Evolutionary conservation across 2,888 invertebrate genomes (phyloP).

Genomic region (Drosophila prostipennis): DNA sequence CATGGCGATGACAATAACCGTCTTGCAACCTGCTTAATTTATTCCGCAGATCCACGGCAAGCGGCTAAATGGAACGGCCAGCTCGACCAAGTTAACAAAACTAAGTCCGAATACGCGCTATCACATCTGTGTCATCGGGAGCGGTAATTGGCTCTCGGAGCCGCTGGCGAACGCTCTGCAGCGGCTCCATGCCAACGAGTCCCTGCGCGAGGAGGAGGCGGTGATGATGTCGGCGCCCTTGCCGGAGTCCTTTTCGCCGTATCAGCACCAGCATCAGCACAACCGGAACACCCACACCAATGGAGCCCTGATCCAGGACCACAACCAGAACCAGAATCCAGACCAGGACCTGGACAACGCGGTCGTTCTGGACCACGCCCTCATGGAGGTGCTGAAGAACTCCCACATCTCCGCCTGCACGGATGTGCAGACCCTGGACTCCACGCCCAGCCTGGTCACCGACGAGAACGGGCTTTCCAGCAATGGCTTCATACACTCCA

Average conservation of each 20-base stretch:
- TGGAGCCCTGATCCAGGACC: conserved; percentile 19
- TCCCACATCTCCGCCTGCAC: conserved; percentile 91
- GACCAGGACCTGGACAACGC: conserved; percentile 85
- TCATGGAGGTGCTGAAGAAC: conserved; percentile 87
- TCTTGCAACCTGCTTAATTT: conserved; percentile 60
- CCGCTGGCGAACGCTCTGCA: conserved; percentile 81
- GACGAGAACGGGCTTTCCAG: conserved; percentile 86
- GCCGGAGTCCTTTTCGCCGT: conserved; percentile 64
- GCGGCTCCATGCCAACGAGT: conserved; percentile 81
- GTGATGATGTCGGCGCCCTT: conserved; percentile 36
- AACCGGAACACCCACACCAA: background rate
- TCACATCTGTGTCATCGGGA: conserved; percentile 94
- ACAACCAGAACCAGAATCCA: conserved; percentile 45
- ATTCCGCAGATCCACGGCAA: conserved; percentile 89
- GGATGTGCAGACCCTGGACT: conserved; percentile 90
- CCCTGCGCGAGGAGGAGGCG: conserved; percentile 63
- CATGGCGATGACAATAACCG: conserved; percentile 44
- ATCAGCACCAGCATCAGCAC: conserved; percentile 58
- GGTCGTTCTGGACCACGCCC: conserved; percentile 86
- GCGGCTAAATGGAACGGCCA: conserved; percentile 89
- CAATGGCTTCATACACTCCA: conserved; percentile 89
- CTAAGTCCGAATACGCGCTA: conserved; percentile 92
- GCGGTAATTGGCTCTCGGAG: conserved; percentile 89
- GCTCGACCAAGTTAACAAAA: conserved; percentile 90
- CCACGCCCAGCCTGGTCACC: conserved; percentile 87